Base-by-base conservation (phyloP, 2,888 invertebrate genomes). In the Abrostola tripartita region DNA sequence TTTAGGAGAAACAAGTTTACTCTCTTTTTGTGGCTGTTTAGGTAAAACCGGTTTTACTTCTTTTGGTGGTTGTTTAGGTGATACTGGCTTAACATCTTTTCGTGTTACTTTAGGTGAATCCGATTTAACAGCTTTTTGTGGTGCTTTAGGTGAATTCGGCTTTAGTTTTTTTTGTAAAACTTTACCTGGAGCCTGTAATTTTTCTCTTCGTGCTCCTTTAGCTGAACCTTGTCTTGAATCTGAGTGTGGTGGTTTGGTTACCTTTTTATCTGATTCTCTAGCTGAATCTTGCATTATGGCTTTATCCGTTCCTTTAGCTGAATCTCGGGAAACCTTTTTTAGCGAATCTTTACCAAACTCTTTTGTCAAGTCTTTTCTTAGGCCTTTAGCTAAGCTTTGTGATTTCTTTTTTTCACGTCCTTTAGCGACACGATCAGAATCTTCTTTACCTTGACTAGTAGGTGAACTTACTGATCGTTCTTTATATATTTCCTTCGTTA, bases 241-340 rank as follows among this genome's bases (percentile, higher is more conserved):
- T 44, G 44, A 7, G 12, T 42, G 6, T n/a, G n/a, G 24, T 42
- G n/a, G 5, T 42, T 42, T 6, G n/a, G n/a, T 24, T 24, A 24
- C 24, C 24, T 1, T 24, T 24, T 24, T 24, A 24, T 24, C 24
- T 6, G 12, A 5, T 5, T 14, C 44, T 44, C 12, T 12, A 14
- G 44, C 1, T 12, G 14, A 5, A 44, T 10, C 37, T 6, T 38
- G 37, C 7, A 2, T 11, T 5, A 4, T 8, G 12, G 47, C 37
- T 49, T 56, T 56, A 38, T 11, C 24, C 9, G 47, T 24, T 38
- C 5, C 14, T 57, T 50, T 57, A 36, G 37, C 14, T n/a, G n/a
- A n/a, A n/a, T n/a, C n/a, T n/a, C 6, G 14, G 12, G 0, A n/a
- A 38, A 10, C 7, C 38, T 6, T 38, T 38, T 5, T 5, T n/a